Evolutionary conservation across 2,888 invertebrate species (phyloP).

Genomic region (Apantesis nais): DNA sequence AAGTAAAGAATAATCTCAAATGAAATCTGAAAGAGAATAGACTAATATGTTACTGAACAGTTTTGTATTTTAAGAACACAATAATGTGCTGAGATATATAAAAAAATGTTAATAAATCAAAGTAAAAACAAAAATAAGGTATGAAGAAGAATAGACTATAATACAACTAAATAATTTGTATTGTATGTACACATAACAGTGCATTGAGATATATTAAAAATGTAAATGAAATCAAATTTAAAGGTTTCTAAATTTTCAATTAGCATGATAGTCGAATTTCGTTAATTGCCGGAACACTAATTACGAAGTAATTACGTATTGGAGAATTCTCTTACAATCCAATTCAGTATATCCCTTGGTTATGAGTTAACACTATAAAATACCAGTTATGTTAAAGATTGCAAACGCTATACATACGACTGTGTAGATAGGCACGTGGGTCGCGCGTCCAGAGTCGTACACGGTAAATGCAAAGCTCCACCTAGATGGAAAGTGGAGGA

Average conservation of each 20-base stretch:
- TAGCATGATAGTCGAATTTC: too few species aligned
- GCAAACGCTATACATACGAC: slow-evolving; percentile 26
- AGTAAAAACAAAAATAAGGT: too few species aligned
- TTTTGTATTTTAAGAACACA: background rate
- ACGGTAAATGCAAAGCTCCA: background rate
- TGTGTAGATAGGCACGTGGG: slow-evolving; percentile 17
- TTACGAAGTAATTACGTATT: slow-evolving; percentile 36
- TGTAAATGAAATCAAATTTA: background rate
- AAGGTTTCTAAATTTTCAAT: background rate
- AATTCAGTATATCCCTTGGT: slow-evolving; percentile 45
- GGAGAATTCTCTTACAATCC: slow-evolving; percentile 34
- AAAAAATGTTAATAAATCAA: too few species aligned
- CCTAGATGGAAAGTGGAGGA: background rate
- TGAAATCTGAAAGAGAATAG: background rate
- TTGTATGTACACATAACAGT: too few species aligned
- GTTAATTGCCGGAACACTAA: slow-evolving; percentile 7
- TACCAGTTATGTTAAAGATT: slow-evolving; percentile 31
- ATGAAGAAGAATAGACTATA: too few species aligned
- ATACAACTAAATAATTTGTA: too few species aligned
- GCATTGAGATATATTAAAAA: too few species aligned
- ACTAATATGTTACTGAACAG: background rate
- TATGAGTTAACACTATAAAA: slow-evolving; percentile 34
- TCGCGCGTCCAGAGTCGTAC: slow-evolving; percentile 1
- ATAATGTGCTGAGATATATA: background rate
- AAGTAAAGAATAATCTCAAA: background rate